phyloP scores from a whole-genome alignment of 2,888 invertebrate genomes.

The Agapetus fuscipes region DNA sequence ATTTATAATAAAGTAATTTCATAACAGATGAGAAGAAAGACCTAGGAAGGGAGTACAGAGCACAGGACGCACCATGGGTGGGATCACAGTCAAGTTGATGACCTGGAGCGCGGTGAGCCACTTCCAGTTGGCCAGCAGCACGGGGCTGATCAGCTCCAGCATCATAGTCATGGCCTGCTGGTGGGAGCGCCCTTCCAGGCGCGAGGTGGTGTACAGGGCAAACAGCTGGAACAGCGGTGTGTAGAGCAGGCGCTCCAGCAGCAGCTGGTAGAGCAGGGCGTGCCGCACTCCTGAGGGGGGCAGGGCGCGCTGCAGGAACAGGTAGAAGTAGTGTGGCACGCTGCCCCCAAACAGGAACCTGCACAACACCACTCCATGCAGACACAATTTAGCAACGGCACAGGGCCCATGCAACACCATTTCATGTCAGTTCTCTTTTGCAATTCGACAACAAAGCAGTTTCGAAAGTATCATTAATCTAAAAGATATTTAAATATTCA shows the following conservation, averaged over 20 bases:
- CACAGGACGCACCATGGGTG: slow-evolving; percentile 72
- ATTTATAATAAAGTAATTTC: no score
- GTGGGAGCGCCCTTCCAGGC: slow-evolving; percentile 70
- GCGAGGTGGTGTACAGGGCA: slow-evolving; percentile 60
- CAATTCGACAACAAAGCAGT: neutral
- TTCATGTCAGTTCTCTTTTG: neutral
- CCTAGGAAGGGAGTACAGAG: no score
- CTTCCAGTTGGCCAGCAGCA: slow-evolving; percentile 65
- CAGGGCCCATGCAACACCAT: no score
- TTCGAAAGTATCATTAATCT: no score
- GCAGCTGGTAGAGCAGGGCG: slow-evolving; percentile 48
- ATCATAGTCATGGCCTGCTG: slow-evolving; percentile 52
- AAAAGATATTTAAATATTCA: no score
- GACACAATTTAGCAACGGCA: no score
- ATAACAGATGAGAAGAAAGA: no score
- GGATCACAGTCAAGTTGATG: slow-evolving; percentile 64
- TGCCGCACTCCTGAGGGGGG: slow-evolving; percentile 48
- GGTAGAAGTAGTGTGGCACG: slow-evolving; percentile 70
- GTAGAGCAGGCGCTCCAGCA: slow-evolving; percentile 63
- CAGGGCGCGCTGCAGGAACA: slow-evolving; percentile 49
- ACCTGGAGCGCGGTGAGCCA: slow-evolving; percentile 67
- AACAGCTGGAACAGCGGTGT: slow-evolving; percentile 64
- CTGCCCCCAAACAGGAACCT: slow-evolving; percentile 73
- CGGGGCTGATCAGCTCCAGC: slow-evolving; percentile 51
- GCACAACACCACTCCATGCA: slow-evolving; percentile 22